phyloP scores from a whole-genome alignment of 2,888 invertebrate genomes.

The Flexamia atlantica region DNA sequence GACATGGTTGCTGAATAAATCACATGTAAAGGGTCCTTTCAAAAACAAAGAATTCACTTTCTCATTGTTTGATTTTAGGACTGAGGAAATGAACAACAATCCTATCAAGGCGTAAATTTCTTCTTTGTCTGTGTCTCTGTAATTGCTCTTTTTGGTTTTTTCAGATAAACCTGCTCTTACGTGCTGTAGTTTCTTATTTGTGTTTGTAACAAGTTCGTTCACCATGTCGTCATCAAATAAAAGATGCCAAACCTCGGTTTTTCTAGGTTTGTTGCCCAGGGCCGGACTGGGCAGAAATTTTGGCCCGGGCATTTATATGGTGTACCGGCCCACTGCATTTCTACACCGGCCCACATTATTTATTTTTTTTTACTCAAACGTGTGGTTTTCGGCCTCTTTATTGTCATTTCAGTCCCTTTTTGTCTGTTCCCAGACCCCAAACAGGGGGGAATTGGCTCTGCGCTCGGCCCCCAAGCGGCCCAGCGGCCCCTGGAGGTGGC shows the following conservation, averaged over 20 bases:
- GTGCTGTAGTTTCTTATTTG: constrained; percentile 38
- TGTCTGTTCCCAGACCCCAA: too few relatives aligned
- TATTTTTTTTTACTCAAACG: too few relatives aligned
- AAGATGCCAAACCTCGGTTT: constrained; percentile 29
- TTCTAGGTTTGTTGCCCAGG: constrained; percentile 19
- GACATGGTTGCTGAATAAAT: constrained; percentile 58
- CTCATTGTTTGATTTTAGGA: constrained; percentile 28
- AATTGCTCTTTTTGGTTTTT: constrained; percentile 44
- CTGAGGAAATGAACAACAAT: constrained; percentile 24
- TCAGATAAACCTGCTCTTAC: constrained; percentile 8
- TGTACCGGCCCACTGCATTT: too few relatives aligned
- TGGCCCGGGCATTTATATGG: too few relatives aligned
- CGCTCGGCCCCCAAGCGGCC: too few relatives aligned
- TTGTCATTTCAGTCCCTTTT: too few relatives aligned
- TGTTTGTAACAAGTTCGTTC: background rate
- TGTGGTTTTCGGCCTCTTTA: too few relatives aligned
- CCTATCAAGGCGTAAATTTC: constrained; percentile 62
- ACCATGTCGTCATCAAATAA: constrained; percentile 50
- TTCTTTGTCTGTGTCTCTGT: constrained; percentile 46
- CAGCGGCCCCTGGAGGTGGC: too few relatives aligned
- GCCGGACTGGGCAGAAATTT: too few relatives aligned
- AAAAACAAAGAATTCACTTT: constrained; percentile 33
- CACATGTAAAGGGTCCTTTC: constrained; percentile 38
- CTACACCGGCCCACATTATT: too few relatives aligned
- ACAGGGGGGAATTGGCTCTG: too few relatives aligned